Evolutionary conservation across 2,113 vertebrate genomes (phyloP), one percentile per base, ranked within the genome.

Genomic region (Mus pahari): DNA sequence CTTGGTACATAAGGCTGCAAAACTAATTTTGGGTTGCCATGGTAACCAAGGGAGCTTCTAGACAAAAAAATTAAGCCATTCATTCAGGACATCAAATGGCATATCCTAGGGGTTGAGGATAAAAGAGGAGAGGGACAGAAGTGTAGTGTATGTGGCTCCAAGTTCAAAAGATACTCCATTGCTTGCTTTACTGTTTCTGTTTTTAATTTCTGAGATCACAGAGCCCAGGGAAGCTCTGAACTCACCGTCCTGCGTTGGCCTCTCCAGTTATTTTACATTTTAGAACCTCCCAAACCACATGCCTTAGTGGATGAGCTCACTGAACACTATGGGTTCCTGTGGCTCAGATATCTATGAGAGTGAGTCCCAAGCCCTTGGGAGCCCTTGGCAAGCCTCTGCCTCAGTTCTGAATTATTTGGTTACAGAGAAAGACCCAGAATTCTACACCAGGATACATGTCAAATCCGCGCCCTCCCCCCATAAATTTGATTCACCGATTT

Each of bases 11-110:
- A 93, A 45, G 92, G 36, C 96, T 95, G n/a, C 87, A 86, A 92
- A 98, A 97, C 75, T 82, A 97, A 96, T 96, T 97, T 97, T 68
- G 79, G 89, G 95, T 98, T 95, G 89, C 97, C 94, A 97, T 92
- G 74, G 96, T 92, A 97, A 97, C 96, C 62, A 94, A 94, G 73
- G 83, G 96, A 94, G 68, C 77, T 13, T 93, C 96, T 79, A 92
- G 92, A 94, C 19, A 97, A 96, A 93, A 70, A 71, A 93, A 94
- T 93, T 90, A n/a, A 93, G 96, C 94, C 39, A 81, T 91, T 95
- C 58, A 94, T 94, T 94, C 73, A 93, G 86, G 89, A 66, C 53
- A 94, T 83, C 86, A 97, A 62, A 28, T 93, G 64, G 10, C 64
- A 86, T 81, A 62, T 66, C 71, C 42, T 58, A 28, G 20, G 26